phyloP scores from a whole-genome alignment of 2,113 vertebrate genomes.

The Podarcis cretensis region DNA sequence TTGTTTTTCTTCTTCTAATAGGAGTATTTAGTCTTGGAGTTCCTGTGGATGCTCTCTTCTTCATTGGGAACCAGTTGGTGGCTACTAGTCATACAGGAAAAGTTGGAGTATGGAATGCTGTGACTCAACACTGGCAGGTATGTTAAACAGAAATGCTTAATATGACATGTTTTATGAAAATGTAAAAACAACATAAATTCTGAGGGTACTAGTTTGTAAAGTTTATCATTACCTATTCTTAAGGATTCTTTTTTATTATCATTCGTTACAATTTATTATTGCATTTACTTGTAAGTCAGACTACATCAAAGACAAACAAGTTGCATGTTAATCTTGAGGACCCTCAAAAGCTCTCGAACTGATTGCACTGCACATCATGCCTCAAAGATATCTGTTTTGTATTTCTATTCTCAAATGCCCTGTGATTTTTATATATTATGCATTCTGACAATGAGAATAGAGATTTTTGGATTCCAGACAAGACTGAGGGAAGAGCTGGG shows the following conservation, averaged over 20 bases:
- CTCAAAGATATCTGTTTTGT: conserved; percentile 21
- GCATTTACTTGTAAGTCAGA: neutral
- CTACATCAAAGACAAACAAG: neutral
- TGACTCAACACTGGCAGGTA: conserved; percentile 99
- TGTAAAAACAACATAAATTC: conserved; percentile 13
- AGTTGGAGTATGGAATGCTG: conserved; percentile 97
- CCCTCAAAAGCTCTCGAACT: neutral
- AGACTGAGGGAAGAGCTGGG: conserved; percentile 35
- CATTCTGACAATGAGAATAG: conserved; percentile 34
- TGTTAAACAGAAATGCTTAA: conserved; percentile 37
- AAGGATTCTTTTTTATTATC: neutral
- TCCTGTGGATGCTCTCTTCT: conserved; percentile 97
- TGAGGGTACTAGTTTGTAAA: neutral
- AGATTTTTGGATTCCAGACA: conserved; percentile 29
- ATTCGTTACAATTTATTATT: neutral
- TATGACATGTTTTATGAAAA: neutral
- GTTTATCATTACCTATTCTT: neutral
- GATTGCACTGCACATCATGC: neutral
- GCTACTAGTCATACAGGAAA: conserved; percentile 98
- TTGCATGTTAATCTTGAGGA: neutral
- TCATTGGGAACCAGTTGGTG: conserved; percentile 96
- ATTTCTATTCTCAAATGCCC: conserved; percentile 5
- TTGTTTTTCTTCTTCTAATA: conserved; percentile 57
- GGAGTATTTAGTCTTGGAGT: conserved; percentile 96
- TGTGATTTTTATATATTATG: conserved; percentile 23